A percentile compares a stretch with the other conserved stretches of the same genome.
These are phyloP conservation scores for Sipha maydis DNA, from an alignment of 2,888 invertebrate species.

Conservation along the genomic window DNA sequence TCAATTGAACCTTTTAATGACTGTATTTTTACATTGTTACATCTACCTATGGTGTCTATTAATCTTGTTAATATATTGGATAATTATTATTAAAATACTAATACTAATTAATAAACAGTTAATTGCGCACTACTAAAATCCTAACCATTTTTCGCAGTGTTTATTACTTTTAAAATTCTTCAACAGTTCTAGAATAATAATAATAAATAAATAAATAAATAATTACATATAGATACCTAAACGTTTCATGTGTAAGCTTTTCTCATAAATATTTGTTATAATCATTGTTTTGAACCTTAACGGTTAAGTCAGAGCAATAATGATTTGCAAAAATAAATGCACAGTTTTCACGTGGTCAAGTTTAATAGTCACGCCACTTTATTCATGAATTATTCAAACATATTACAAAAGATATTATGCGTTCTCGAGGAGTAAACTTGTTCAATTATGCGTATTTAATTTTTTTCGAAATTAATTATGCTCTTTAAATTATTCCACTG, in stretches of 20 bases:
- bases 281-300: not conserved
- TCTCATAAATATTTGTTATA: not conserved
- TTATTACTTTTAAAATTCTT: no score
- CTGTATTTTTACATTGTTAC: not conserved
- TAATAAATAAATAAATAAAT: no score
- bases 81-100: no score
- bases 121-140: no score
- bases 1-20: not conserved
- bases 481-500: not conserved
- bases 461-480: not conserved
- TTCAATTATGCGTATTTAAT: not conserved
- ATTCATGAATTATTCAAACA: not conserved
- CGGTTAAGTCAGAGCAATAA: not conserved
- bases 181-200: no score
- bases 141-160: no score
- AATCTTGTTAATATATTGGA: no score
- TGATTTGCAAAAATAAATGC: not conserved
- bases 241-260: no score
- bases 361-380: slow-evolving; percentile 3
- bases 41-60: no score
- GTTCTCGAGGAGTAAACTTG: not conserved
- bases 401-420: not conserved
- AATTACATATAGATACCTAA: no score
- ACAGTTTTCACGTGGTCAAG: not conserved
- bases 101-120: no score